Conservation (phyloP, 2,888 invertebrate genomes). For the Ophion costatus region DNA sequence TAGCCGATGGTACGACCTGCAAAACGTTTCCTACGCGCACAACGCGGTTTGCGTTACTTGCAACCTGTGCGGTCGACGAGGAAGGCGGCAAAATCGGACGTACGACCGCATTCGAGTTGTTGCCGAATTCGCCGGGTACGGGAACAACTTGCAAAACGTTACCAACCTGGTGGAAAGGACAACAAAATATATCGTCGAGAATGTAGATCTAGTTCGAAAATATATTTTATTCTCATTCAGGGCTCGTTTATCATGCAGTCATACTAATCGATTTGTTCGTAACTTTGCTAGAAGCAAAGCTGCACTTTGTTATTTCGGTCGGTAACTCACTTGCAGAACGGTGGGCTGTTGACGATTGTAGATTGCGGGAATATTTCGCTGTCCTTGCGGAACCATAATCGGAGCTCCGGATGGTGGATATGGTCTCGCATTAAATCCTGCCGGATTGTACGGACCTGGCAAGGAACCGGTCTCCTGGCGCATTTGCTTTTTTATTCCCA, state of each 20-base stretch:
- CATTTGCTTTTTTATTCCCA: conserved; percentile 84
- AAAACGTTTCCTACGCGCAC: conserved; percentile 81
- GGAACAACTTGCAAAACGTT: conserved; percentile 87
- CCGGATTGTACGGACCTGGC: conserved; percentile 65
- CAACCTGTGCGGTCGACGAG: conserved; percentile 52
- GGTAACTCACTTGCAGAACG: conserved; percentile 77
- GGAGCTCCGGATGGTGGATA: conserved; percentile 72
- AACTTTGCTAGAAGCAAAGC: not conserved
- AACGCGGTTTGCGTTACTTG: conserved; percentile 76
- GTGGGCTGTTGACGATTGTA: conserved; percentile 78
- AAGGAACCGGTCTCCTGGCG: conserved; percentile 68
- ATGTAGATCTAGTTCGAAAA: not conserved
- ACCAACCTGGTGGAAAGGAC: conserved; percentile 84
- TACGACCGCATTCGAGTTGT: not conserved
- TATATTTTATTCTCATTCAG: not conserved
- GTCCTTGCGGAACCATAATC: conserved; percentile 49
- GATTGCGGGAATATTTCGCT: conserved; percentile 68
- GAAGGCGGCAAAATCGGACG: conserved; percentile 57
- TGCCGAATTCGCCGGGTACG: conserved; percentile 80
- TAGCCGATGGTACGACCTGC: conserved; percentile 80
- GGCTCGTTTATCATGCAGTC: not conserved
- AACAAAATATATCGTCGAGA: not conserved
- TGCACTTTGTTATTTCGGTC: not conserved
- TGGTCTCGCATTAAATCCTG: conserved; percentile 71
- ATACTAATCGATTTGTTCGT: not conserved